phyloP scores from a whole-genome alignment of 2,888 invertebrate species.

The Orthosia cruda region DNA sequence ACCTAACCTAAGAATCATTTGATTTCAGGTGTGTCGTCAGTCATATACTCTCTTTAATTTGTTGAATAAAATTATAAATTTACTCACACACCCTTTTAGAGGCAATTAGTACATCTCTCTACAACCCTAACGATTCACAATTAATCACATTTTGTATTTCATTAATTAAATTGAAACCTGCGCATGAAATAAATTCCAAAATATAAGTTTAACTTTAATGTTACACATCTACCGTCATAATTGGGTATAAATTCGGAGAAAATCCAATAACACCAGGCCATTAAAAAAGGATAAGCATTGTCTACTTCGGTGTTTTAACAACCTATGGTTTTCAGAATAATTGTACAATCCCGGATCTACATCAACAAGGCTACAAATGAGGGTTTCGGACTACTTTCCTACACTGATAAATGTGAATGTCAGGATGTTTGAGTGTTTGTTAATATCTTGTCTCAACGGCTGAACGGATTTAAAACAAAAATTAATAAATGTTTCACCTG shows the following conservation, averaged over 20 bases:
- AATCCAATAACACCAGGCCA: conserved; percentile 3
- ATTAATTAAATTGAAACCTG: not conserved
- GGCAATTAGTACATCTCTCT: not conserved
- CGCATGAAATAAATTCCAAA: conserved; percentile 39
- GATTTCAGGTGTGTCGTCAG: conserved; percentile 82
- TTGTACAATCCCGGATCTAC: conserved; percentile 67
- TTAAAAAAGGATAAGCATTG: conserved; percentile 43
- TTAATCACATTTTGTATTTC: conserved; percentile 13
- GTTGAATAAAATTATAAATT: conserved; percentile 72
- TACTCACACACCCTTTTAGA: not conserved
- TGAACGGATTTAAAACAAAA: too few relatives aligned
- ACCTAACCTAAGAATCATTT: conserved; percentile 8
- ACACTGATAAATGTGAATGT: not conserved
- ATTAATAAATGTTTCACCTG: too few relatives aligned
- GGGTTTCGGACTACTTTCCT: not conserved
- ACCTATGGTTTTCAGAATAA: conserved; percentile 54
- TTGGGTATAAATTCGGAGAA: not conserved
- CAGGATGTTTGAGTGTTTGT: not conserved
- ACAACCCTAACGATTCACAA: not conserved
- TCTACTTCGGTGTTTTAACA: conserved; percentile 27
- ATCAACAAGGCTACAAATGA: conserved; percentile 65
- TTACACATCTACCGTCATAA: conserved; percentile 43
- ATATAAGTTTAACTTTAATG: conserved; percentile 22
- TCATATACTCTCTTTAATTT: conserved; percentile 81
- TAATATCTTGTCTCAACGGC: not conserved